Base-by-base conservation (phyloP, 2,888 invertebrate species). In the Callinectes sapidus region DNA sequence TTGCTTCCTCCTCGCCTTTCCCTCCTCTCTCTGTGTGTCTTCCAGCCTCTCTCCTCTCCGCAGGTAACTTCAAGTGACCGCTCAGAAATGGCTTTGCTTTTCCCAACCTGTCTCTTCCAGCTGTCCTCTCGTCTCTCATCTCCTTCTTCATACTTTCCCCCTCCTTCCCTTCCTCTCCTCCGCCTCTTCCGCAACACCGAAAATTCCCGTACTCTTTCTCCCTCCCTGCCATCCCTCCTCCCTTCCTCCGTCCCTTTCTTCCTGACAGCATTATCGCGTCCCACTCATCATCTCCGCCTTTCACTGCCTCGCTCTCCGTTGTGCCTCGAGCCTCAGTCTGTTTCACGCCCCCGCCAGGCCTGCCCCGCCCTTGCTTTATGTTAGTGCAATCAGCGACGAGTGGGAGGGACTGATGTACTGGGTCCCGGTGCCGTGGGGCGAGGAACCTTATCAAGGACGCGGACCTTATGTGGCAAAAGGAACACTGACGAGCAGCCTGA, bases 61-160 rank as follows among this genome's bases (percentile, higher is more conserved):
- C 71, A 71, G 28, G 71, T 28, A 28, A 71, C 10, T 71, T 28
- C 23, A 71, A 13, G 71, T 81, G 35, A 35, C 35, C 35, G 35
- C 16, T 81, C 81, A 14, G n/a, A 71, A 81, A 35, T 81, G 81
- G 32, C 81, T 77, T 77, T 16, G 16, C 81, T 81, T 81, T 81
- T 81, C 35, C 81, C 16, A 71, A 10, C 35, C 81, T 81, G 35
- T 35, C 81, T 81, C 35, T 13, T 81, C 13, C 81, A 16, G 10
- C 35, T 81, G 81, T 81, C 81, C 71, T 81, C 16, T 35, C 81
- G 35, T 81, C 32, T 81, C 35, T 81, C 81, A 35, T 81, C 81
- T 16, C 71, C 28, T 71, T 28, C 71, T 18, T 10, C 61, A 16
- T 61, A 23, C 61, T 23, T 18, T 10, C 61, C 5, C 10, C 61